phyloP scores from a whole-genome alignment of 2,797 vertebrate species.

The Sebastes hubbsi region DNA sequence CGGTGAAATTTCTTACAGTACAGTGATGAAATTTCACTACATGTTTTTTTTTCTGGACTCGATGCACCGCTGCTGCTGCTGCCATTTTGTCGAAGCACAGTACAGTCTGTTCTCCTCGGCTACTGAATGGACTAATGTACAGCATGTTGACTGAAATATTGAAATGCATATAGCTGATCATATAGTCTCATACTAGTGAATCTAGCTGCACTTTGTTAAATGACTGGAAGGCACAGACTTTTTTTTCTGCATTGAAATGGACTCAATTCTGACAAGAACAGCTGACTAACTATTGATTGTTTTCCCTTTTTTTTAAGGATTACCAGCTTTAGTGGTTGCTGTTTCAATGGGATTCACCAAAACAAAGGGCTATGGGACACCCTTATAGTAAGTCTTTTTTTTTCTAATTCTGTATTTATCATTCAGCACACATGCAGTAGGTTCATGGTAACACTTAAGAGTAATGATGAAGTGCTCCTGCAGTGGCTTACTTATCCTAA shows the following conservation, averaged over 20 bases:
- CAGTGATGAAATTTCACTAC: constrained; percentile 39
- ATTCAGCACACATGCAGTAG: constrained; percentile 4
- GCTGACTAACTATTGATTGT: constrained; percentile 66
- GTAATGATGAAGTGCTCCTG: constrained; percentile 51
- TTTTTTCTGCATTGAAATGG: constrained; percentile 36
- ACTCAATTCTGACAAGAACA: constrained; percentile 24
- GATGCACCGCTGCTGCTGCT: constrained; percentile 57
- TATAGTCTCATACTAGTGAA: constrained; percentile 29
- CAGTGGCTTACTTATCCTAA: constrained; percentile 60
- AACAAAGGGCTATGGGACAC: constrained; percentile 98
- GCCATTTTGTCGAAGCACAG: constrained; percentile 58
- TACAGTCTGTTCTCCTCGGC: constrained; percentile 23
- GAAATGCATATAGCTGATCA: constrained; percentile 43
- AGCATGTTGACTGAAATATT: constrained; percentile 44
- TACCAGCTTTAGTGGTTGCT: constrained; percentile 98
- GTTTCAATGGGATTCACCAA: constrained; percentile 99
- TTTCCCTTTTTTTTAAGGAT: constrained; percentile 84
- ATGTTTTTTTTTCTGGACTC: constrained; percentile 21
- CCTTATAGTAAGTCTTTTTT: constrained; percentile 92
- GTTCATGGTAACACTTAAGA: constrained; percentile 36
- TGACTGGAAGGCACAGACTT: constrained; percentile 37
- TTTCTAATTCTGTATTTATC: constrained; percentile 1
- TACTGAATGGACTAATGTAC: constrained; percentile 24
- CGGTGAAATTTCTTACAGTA: constrained; percentile 16
- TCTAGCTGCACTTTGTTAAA: constrained; percentile 58